These are phyloP conservation scores for Propithecus perrieri DNA, from an alignment of 2,797 vertebrate species.

Conservation along the genomic window DNA sequence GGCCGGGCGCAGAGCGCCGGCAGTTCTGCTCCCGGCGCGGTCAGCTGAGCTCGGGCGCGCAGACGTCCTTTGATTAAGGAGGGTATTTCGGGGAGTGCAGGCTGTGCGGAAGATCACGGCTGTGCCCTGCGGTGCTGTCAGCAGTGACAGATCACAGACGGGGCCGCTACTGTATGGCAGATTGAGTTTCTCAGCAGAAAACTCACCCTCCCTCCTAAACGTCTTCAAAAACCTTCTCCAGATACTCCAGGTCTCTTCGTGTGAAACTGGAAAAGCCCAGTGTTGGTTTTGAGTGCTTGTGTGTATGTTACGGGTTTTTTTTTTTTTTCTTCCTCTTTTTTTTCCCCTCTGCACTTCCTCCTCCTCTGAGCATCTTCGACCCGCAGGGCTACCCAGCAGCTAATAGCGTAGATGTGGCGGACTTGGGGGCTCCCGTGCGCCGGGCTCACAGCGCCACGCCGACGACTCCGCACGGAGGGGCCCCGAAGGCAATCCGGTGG, in stretches of 20 bases:
- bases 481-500: slow-evolving; percentile 39
- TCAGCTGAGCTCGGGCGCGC: slow-evolving; percentile 65
- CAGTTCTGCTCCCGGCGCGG: slow-evolving; percentile 1
- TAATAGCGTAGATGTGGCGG: not conserved
- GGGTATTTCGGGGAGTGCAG: slow-evolving; percentile 86
- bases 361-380: slow-evolving; percentile 54
- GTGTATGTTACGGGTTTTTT: not conserved
- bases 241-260: slow-evolving; percentile 84
- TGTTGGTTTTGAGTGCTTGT: slow-evolving; percentile 18
- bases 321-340: not conserved
- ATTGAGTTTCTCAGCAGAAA: slow-evolving; percentile 93
- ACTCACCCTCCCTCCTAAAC: slow-evolving; percentile 87
- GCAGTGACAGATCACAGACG: slow-evolving; percentile 93
- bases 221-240: slow-evolving; percentile 89
- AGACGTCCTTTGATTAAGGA: slow-evolving; percentile 83
- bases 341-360: slow-evolving; percentile 37
- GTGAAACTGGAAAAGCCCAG: slow-evolving; percentile 78
- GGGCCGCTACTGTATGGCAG: slow-evolving; percentile 93
- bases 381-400: not conserved
- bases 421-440: not conserved
- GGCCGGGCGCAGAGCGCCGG: not conserved
- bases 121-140: slow-evolving; percentile 92
- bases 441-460: not conserved
- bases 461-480: not conserved
- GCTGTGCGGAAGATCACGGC: slow-evolving; percentile 88